These are phyloP conservation scores for Sinosuthora webbiana DNA, from an alignment of 2,113 vertebrate genomes.

Conservation along the genomic window DNA sequence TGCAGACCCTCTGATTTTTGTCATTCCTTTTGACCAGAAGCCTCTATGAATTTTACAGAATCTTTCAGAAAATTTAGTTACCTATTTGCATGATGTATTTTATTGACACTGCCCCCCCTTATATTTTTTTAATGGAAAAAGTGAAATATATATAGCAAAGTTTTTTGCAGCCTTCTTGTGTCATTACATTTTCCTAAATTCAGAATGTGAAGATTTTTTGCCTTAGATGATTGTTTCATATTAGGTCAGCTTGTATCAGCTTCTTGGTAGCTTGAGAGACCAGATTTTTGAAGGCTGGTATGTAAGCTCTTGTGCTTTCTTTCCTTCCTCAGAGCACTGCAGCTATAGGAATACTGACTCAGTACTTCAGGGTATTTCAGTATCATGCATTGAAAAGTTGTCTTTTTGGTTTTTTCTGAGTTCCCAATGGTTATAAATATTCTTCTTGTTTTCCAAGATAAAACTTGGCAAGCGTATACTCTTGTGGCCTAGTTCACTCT, in stretches of 20 bases:
- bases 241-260: background rate
- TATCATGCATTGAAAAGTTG: background rate
- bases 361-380: background rate
- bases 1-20: background rate
- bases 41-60: background rate
- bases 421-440: background rate
- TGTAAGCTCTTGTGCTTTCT: background rate
- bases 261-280: background rate
- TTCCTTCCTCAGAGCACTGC: background rate
- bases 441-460: conserved; percentile 12
- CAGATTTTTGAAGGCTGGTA: background rate
- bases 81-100: background rate
- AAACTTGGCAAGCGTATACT: conserved; percentile 10
- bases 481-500: background rate
- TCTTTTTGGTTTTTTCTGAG: background rate
- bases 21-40: background rate
- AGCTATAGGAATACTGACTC: background rate
- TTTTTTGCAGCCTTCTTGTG: background rate
- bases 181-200: background rate
- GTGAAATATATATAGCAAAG: background rate
- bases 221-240: background rate
- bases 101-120: fast-evolving
- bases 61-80: background rate
- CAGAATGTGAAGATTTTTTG: background rate
- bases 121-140: background rate